These are phyloP conservation scores for Periparus ater DNA, from an alignment of 2,797 vertebrate genomes.

Conservation along the genomic window DNA sequence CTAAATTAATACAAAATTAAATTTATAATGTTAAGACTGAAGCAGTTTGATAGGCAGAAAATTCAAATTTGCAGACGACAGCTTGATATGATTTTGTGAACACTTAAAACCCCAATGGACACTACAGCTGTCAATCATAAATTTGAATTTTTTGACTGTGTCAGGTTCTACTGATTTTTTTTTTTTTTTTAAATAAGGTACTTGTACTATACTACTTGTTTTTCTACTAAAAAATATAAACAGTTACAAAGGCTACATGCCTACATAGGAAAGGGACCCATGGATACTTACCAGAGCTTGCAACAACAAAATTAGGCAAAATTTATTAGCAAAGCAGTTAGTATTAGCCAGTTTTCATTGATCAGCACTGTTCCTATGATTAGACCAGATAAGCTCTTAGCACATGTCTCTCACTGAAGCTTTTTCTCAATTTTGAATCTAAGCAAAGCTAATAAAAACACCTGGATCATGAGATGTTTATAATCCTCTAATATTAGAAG, in stretches of 20 bases:
- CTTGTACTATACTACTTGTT: background rate
- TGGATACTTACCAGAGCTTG: slow-evolving; percentile 12
- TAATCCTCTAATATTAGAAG: background rate
- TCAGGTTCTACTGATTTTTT: background rate
- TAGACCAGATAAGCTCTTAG: background rate
- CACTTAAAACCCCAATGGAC: background rate
- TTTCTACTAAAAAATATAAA: background rate
- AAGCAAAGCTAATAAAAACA: background rate
- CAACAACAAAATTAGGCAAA: background rate
- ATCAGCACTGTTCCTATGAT: background rate
- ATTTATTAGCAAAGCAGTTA: background rate
- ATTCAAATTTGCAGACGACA: slow-evolving; percentile 29
- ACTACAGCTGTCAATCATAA: background rate
- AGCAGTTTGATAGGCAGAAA: slow-evolving; percentile 2
- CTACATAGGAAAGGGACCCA: background rate
- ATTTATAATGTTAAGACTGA: background rate
- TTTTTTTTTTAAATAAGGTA: background rate
- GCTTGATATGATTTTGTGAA: background rate
- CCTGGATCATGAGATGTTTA: background rate
- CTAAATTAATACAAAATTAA: slow-evolving; percentile 29
- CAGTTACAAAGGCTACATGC: background rate
- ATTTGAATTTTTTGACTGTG: slow-evolving; percentile 19
- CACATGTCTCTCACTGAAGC: background rate
- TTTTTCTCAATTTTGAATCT: background rate
- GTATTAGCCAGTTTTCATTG: background rate